Evolutionary conservation across 2,888 invertebrate genomes (phyloP).

Genomic region (Hipparchia sbordonii): DNA sequence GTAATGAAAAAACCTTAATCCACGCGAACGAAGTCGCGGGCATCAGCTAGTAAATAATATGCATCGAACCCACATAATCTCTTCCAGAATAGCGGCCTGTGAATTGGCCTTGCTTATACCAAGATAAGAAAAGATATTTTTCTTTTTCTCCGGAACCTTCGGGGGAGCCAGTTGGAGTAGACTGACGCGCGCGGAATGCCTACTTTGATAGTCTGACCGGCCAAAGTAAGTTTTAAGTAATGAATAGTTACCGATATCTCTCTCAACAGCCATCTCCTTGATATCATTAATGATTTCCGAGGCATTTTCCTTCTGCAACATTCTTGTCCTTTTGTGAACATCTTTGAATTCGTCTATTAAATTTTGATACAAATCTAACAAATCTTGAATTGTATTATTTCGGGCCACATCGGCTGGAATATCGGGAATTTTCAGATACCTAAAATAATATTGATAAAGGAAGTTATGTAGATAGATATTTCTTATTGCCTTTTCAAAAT

Average conservation of each 20-base stretch:
- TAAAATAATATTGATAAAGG: slow-evolving; percentile 44
- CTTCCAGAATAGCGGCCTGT: too few relatives aligned
- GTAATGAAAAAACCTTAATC: too few relatives aligned
- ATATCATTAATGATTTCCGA: slow-evolving; percentile 93
- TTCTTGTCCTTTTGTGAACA: slow-evolving; percentile 87
- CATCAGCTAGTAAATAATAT: too few relatives aligned
- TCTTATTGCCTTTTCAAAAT: neutral
- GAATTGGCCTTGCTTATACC: too few relatives aligned
- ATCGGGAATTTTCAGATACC: slow-evolving; percentile 83
- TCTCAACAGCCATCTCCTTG: slow-evolving; percentile 93
- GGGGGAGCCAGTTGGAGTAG: too few relatives aligned
- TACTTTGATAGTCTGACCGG: too few relatives aligned
- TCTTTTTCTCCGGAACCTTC: too few relatives aligned
- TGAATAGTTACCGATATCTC: slow-evolving; percentile 85
- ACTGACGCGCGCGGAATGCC: too few relatives aligned
- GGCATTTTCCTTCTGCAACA: slow-evolving; percentile 85
- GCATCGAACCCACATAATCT: too few relatives aligned
- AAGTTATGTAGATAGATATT: neutral
- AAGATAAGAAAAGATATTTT: too few relatives aligned
- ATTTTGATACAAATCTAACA: slow-evolving; percentile 88
- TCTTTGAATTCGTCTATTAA: slow-evolving; percentile 92
- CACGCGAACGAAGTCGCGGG: too few relatives aligned
- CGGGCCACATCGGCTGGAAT: slow-evolving; percentile 88
- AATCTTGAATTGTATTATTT: slow-evolving; percentile 87
- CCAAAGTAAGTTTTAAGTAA: too few relatives aligned